Conservation (phyloP, 2,113 vertebrate species). For the Merops nubicus region DNA sequence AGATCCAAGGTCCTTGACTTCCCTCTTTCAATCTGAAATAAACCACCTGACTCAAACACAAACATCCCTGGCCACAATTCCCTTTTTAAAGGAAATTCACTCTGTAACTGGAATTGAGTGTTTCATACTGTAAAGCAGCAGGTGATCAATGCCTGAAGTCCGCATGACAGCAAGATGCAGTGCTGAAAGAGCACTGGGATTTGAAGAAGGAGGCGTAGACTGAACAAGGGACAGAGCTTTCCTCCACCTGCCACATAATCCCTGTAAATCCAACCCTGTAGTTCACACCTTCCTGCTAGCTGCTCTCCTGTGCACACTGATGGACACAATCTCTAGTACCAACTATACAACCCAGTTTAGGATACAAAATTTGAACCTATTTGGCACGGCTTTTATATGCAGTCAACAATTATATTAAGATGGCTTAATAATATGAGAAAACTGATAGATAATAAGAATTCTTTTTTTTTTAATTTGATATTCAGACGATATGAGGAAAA, state of each 20-base stretch:
- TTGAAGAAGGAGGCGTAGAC: background rate
- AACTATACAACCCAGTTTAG: background rate
- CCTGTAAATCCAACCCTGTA: background rate
- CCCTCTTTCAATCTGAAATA: background rate
- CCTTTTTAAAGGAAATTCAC: background rate
- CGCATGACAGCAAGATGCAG: background rate
- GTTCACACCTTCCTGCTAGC: background rate
- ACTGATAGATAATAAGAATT: background rate
- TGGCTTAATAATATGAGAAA: background rate
- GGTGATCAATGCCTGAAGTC: background rate
- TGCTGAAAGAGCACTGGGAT: background rate
- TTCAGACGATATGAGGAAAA: background rate
- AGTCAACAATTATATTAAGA: background rate
- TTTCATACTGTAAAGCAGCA: conserved; percentile 1
- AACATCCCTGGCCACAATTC: background rate
- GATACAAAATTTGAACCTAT: background rate
- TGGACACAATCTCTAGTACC: rapidly evolving
- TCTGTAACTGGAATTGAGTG: background rate
- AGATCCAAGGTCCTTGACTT: background rate
- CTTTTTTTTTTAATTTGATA: background rate
- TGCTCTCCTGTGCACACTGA: background rate
- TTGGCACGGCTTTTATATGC: background rate
- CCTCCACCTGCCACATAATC: background rate
- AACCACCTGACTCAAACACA: background rate
- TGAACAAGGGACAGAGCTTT: background rate